A percentile compares a stretch with the other conserved stretches of the same genome.
phyloP scores from a whole-genome alignment of 2,113 vertebrate genomes.

The western clawed frog (Xenopus tropicalis) region UCB_Xtro_10.0 CM004443.2:108414501-108415000 shows the following conservation, averaged over 20 bases:
- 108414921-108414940: constrained; percentile 79
- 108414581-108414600: not conserved
- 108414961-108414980: constrained; percentile 79
- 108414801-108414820: constrained; percentile 79
- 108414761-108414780: constrained; percentile 79
- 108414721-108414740: constrained; percentile 82
- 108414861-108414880: constrained; percentile 81
- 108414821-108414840: constrained; percentile 76
- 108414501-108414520: not conserved
- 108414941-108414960: constrained; percentile 77
- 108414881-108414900: constrained; percentile 81
- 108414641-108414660: constrained; percentile 19
- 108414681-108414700: constrained; percentile 76
- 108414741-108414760: constrained; percentile 79
- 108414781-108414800: constrained; percentile 76
- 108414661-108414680: constrained; percentile 56
- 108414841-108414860: constrained; percentile 81
- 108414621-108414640: not conserved
- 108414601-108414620: not conserved
- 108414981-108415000: constrained; percentile 81
- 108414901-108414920: constrained; percentile 81
- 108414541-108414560: constrained; percentile 51
- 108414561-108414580: constrained; percentile 33
- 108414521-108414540: constrained; percentile 18
- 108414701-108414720: constrained; percentile 79